These are phyloP conservation scores for Acanthaster planci DNA, from an alignment of 35 echinoderm and acorn worm genomes.

Conservation along the genomic window DNA sequence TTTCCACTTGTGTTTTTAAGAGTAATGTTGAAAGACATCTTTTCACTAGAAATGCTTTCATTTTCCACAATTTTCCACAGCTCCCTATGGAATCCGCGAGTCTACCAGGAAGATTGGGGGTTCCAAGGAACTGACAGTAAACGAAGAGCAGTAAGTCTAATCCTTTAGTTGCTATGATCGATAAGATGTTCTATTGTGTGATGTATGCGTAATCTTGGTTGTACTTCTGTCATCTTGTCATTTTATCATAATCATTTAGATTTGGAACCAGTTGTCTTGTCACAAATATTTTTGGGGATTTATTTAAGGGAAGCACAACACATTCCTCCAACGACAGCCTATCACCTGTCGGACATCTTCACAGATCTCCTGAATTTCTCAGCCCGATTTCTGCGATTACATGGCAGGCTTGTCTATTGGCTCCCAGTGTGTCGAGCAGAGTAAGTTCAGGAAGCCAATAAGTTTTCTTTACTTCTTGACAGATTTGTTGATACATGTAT, in stretches of 20 bases:
- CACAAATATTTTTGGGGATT: no score
- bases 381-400: conserved; percentile 60
- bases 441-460: conserved; percentile 42
- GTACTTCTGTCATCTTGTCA: no score
- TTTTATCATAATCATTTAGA: no score
- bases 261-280: no score
- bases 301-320: conserved; percentile 53
- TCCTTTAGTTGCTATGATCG: no score
- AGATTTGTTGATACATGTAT: no score
- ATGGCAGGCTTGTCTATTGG: conserved; percentile 84
- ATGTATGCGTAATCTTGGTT: no score
- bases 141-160: conserved; percentile 79
- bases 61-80: conserved; percentile 37
- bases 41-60: not conserved
- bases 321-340: conserved; percentile 65
- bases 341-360: conserved; percentile 79
- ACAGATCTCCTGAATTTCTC: conserved; percentile 88
- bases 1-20: no score
- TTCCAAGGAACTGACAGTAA: conserved; percentile 41
- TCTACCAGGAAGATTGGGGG: conserved; percentile 82
- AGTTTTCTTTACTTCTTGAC: no score
- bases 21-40: no score
- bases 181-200: no score
- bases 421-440: conserved; percentile 69
- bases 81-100: conserved; percentile 93